Base-by-base conservation (phyloP, 2,888 invertebrate genomes). In the Eudemis profundana region DNA sequence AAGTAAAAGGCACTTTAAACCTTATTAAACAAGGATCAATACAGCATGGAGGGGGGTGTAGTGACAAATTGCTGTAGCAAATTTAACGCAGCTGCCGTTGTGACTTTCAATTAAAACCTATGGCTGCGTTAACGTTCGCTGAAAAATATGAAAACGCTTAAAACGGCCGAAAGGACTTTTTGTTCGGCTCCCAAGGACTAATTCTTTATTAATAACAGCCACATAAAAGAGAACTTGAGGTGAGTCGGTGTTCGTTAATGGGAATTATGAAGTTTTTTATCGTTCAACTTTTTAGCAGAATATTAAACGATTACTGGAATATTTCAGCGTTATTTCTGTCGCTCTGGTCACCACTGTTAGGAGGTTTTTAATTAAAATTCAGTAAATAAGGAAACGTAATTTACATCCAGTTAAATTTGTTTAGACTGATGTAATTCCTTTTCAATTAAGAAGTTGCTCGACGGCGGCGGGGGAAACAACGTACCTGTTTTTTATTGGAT, bases 21-120 rank as follows among this genome's bases (percentile, higher is more conserved):
- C 2, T 47, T 27, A 61, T 8, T 2, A 12, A 7, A 70, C 71
- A 81, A 72, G 75, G 74, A 36, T 66, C 64, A 79, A 69, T 77
- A 64, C 80, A 57, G 70, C 38, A 29, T 60, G 68, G 46, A 49
- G 46, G 7, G 10, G 10, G 44, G 51, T 66, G 68, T 69, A 72
- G 67, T 68, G 61, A 73, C 70, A 77, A 82, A 79, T 82, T 81
- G 76, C 80, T 78, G 74, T 78, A 75, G 76, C 65, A 70, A 76
- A 78, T 79, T 77, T 75, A 75, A 74, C 72, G 68, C 76, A 72
- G 75, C 69, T 71, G 71, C 66, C 71, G 77, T 73, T 74, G 72
- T 73, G 75, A 81, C 74, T 77, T 82, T 80, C 78, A 76, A 78
- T 81, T 77, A 77, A 74, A 71, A 62, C 68, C 19, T 62, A 50